Evolutionary conservation across 1,140 invertebrate genomes (phyloP), one percentile per base, ranked within the genome.

Genomic region (Caenorhabditis tropicalis): DNA sequence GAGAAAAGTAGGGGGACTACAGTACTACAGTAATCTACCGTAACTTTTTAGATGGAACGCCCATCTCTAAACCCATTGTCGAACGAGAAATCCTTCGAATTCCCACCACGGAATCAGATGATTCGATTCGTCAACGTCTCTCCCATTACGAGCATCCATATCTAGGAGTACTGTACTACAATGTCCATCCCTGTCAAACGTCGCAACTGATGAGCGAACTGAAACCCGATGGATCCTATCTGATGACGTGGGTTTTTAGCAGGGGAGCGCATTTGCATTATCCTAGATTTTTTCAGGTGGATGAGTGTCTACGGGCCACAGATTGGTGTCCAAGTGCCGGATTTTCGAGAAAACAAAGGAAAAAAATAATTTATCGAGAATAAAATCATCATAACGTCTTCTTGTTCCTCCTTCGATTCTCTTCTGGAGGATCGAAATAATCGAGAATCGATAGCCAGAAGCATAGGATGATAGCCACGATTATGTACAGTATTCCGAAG

Each of bases 401-500:
- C n/a, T n/a, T n/a, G n/a, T n/a, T n/a, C n/a, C n/a, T n/a, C n/a
- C n/a, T n/a, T n/a, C n/a, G n/a, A n/a, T n/a, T n/a, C n/a, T n/a
- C n/a, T 53, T 81, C 31, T 9, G 85, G 84, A 27, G 86, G 58
- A 82, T 88, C 87, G 48, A 88, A 87, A 31, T 85, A 79, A 29
- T 88, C 83, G 15, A 88, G 82, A 2, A 87, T 43, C 31, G 53
- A 46, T 7, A 88, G n/a, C 36, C 87, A 58, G 16, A 89, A 79
- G 24, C 89, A 83, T 15, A 53, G 74, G 24, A 88, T 43, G 7
- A 80, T 19, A 1, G 79, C 81, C 2, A 87, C 86, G 81, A 81
- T 86, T 15, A 88, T 81, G 87, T 88, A 90, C 19, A 90, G 65
- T 4, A 90, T 81, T 70, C 89, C 89, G 79, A 90, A 90, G 3